A percentile compares a stretch with the other conserved stretches of the same genome.
These are phyloP conservation scores for Heliconius cydno DNA, from an alignment of 2,888 invertebrate species.

Conservation along the genomic window DNA sequence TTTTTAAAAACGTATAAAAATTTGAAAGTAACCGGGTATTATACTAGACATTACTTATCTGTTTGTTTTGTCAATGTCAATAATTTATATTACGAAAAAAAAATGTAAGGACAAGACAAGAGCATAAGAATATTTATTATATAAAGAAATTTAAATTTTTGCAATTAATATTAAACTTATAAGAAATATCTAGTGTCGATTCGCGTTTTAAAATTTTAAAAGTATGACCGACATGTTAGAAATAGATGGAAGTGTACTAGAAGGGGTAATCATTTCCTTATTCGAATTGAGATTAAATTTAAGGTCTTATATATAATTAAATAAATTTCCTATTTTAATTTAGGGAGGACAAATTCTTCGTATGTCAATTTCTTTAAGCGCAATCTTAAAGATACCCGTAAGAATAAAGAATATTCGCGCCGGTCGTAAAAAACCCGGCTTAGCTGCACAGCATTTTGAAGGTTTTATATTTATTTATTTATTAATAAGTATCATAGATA, in stretches of 20 bases:
- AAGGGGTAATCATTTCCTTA: constrained; percentile 85
- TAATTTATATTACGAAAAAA: neutral
- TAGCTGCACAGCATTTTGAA: constrained; percentile 91
- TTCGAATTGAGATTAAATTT: neutral
- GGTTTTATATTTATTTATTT: constrained; percentile 74
- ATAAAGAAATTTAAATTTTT: neutral
- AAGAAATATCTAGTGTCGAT: neutral
- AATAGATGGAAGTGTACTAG: constrained; percentile 91
- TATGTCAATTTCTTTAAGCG: constrained; percentile 90
- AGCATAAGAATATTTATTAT: neutral
- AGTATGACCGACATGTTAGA: constrained; percentile 72
- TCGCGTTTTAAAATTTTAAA: neutral
- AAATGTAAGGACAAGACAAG: neutral
- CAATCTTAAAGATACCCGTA: constrained; percentile 88
- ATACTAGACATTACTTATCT: neutral
- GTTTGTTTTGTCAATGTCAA: constrained; percentile 2
- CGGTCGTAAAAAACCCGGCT: constrained; percentile 91
- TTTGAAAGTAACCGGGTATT: too few relatives aligned
- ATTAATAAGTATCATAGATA: neutral
- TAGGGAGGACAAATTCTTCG: constrained; percentile 96
- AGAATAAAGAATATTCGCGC: constrained; percentile 91
- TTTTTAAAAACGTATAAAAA: too few relatives aligned
- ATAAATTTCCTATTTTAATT: constrained; percentile 47
- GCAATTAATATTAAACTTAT: neutral
- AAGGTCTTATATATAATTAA: neutral